Evolutionary conservation across 2,797 vertebrate genomes (phyloP).

Genomic region (Adelosebastes latens): DNA sequence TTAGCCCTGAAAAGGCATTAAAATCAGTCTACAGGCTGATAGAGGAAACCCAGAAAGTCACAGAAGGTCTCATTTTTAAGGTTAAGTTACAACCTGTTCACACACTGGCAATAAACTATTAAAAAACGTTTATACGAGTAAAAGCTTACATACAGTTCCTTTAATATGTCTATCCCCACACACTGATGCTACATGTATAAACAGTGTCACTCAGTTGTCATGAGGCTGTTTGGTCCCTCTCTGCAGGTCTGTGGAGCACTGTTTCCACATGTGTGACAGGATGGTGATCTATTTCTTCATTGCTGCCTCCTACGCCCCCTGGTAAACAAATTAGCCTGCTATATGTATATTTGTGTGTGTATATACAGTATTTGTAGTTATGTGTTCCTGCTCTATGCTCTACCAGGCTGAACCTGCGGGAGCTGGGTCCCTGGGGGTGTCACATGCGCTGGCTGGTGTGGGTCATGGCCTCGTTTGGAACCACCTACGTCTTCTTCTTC

Average conservation of each 20-base stretch:
- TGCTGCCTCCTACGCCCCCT: constrained; percentile 93
- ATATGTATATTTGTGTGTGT: background rate
- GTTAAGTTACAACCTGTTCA: too few species aligned
- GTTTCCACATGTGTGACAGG: constrained; percentile 95
- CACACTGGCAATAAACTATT: too few species aligned
- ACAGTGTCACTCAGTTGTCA: constrained; percentile 21
- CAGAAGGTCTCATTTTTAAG: too few species aligned
- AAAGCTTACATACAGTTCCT: too few species aligned
- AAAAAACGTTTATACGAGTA: too few species aligned
- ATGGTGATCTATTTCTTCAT: constrained; percentile 99
- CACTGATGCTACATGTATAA: constrained; percentile 13
- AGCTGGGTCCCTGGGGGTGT: constrained; percentile 93
- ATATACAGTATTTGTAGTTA: background rate
- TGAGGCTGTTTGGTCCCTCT: constrained; percentile 31
- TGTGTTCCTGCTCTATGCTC: background rate
- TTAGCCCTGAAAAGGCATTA: too few species aligned
- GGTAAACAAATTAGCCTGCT: constrained; percentile 82
- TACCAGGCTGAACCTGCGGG: constrained; percentile 92
- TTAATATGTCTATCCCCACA: background rate
- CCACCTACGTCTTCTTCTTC: constrained; percentile 95
- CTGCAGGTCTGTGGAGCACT: constrained; percentile 91
- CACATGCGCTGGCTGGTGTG: constrained; percentile 98
- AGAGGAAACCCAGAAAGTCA: too few species aligned
- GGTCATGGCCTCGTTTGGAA: constrained; percentile 94
- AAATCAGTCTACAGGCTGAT: too few species aligned